These are phyloP conservation scores for Dermatemys mawii DNA, from an alignment of 2,113 vertebrate genomes.

Conservation along the genomic window DNA sequence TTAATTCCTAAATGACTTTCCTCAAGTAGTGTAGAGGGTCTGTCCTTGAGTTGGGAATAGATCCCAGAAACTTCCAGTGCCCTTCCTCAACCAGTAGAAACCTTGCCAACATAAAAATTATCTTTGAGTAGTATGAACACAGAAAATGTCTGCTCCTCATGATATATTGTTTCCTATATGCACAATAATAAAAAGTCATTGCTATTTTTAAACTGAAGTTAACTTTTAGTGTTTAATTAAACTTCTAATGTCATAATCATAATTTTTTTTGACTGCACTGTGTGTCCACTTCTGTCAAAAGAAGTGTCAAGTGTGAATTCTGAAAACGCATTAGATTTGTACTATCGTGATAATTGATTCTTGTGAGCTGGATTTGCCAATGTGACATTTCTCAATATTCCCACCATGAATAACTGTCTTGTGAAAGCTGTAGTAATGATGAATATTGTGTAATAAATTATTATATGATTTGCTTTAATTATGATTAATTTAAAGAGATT, in stretches of 20 bases:
- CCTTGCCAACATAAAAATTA: neutral
- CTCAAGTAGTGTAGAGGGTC: neutral
- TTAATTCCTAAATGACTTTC: neutral
- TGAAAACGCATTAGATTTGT: neutral
- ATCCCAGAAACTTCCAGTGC: neutral
- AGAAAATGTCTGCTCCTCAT: neutral
- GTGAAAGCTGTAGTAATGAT: neutral
- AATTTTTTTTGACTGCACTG: neutral
- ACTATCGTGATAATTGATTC: neutral
- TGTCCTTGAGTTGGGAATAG: neutral
- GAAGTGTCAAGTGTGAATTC: neutral
- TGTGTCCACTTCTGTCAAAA: neutral
- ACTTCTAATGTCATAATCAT: neutral
- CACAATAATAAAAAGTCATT: neutral
- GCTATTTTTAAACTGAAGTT: neutral
- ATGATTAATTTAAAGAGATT: constrained; percentile 4
- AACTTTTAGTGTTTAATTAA: neutral
- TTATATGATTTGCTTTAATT: constrained; percentile 8
- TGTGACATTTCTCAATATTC: neutral
- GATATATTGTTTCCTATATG: neutral
- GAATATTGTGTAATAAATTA: neutral
- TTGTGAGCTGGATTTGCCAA: neutral
- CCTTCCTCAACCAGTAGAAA: neutral
- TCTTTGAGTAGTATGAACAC: rapidly evolving
- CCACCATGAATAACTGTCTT: neutral